Evolutionary conservation across 2,888 invertebrate genomes (phyloP).

Genomic region (Sinhomidia bicolor): DNA sequence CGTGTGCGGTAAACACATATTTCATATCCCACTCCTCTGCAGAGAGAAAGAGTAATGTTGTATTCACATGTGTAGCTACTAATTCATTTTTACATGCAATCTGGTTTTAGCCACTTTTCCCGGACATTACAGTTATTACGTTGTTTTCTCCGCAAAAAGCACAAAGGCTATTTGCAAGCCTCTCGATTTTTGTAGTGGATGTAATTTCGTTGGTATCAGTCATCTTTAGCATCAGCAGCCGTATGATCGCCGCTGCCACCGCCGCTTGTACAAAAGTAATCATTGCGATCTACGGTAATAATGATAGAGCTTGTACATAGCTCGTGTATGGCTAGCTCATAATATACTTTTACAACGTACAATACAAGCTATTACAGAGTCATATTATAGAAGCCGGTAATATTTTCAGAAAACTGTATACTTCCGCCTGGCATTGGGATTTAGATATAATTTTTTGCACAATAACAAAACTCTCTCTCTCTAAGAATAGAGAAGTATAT

Average conservation of each 20-base stretch:
- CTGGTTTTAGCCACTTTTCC: neutral
- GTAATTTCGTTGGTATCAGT: constrained; percentile 61
- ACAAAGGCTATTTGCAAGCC: constrained; percentile 31
- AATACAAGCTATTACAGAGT: constrained; percentile 19
- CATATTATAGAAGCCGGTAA: neutral
- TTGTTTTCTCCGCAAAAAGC: neutral
- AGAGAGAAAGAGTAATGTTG: no score
- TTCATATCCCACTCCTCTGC: no score
- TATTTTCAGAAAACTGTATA: constrained; percentile 49
- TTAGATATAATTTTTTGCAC: constrained; percentile 60
- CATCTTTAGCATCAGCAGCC: neutral
- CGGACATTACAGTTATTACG: neutral
- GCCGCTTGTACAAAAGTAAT: neutral
- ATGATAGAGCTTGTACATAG: constrained; percentile 2
- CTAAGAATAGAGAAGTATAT: neutral
- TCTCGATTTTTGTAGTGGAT: constrained; percentile 60
- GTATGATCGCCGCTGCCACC: neutral
- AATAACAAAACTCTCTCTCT: neutral
- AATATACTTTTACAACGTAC: neutral
- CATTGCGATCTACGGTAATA: constrained; percentile 17
- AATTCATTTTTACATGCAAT: no score
- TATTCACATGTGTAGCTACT: neutral
- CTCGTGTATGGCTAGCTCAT: neutral
- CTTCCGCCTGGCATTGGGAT: constrained; percentile 59
- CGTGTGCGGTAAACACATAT: no score